Conservation (phyloP, 2,113 vertebrate genomes). For the Campylomormyrus numenius region DNA sequence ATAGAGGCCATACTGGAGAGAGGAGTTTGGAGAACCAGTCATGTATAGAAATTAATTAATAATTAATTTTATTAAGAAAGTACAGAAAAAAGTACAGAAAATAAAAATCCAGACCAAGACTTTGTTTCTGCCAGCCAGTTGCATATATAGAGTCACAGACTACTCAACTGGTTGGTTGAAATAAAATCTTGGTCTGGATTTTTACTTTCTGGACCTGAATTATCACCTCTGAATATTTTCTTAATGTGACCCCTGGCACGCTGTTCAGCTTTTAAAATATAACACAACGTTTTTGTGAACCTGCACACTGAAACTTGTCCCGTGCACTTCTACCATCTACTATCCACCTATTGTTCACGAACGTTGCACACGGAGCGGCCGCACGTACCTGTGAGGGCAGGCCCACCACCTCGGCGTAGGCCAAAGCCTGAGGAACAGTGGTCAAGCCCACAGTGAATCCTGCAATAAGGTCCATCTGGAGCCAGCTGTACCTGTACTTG, state of each 20-base stretch:
- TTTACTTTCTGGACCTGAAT: not conserved
- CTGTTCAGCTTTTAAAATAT: not conserved
- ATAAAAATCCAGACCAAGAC: not conserved
- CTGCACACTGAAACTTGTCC: not conserved
- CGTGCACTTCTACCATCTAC: not conserved
- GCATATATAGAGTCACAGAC: not conserved
- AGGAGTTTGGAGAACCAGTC: not conserved
- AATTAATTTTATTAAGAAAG: not conserved
- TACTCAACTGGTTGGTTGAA: not conserved
- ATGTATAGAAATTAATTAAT: not conserved
- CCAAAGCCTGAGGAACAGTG: slow-evolving; percentile 76
- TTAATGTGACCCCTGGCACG: not conserved
- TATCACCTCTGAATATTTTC: not conserved
- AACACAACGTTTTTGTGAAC: not conserved
- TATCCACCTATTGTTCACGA: not conserved
- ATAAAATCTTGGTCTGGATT: not conserved
- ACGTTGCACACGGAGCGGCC: too few relatives aligned
- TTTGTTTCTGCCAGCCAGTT: not conserved
- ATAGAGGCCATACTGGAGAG: slow-evolving; percentile 81
- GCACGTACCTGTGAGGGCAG: slow-evolving; percentile 78
- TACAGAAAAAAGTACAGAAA: not conserved
- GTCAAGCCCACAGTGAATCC: slow-evolving; percentile 83
- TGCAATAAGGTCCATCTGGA: slow-evolving; percentile 76
- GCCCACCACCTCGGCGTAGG: slow-evolving; percentile 86
- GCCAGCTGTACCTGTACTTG: slow-evolving; percentile 65